Percentiles rank a stretch among this genome's conserved stretches.
These are phyloP conservation scores for Gisinianus flammeolus DNA, from an alignment of 2,888 invertebrate species.

Conservation along the genomic window DNA sequence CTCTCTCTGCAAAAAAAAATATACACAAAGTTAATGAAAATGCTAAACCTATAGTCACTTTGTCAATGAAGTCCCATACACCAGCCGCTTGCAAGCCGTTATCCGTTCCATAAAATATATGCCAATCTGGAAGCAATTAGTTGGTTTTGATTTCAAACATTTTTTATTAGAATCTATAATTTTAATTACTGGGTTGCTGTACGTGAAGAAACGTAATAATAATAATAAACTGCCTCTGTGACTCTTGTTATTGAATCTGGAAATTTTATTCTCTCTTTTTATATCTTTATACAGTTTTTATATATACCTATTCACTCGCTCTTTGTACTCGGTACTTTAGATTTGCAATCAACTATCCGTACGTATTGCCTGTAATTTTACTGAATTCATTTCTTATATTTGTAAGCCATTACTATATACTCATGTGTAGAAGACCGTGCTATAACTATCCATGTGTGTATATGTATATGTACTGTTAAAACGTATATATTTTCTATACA, in stretches of 20 bases:
- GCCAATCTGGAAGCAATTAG: background rate
- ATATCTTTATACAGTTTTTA: background rate
- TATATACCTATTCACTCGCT: background rate
- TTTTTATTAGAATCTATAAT: constrained; percentile 4
- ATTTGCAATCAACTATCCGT: too few relatives aligned
- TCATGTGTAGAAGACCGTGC: too few relatives aligned
- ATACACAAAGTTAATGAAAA: constrained; percentile 4
- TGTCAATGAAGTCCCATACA: background rate
- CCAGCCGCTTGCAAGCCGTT: too few relatives aligned
- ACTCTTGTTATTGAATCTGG: constrained; percentile 25
- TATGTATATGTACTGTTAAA: too few relatives aligned
- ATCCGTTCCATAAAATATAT: too few relatives aligned
- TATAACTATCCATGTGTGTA: too few relatives aligned
- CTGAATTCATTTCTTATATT: too few relatives aligned
- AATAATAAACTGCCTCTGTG: constrained; percentile 35
- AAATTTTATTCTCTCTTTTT: constrained; percentile 15
- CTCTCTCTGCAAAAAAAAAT: background rate
- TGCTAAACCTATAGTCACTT: background rate
- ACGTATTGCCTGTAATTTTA: too few relatives aligned
- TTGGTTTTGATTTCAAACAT: background rate
- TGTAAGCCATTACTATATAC: too few relatives aligned
- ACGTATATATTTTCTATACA: too few relatives aligned
- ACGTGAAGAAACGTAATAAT: constrained; percentile 22
- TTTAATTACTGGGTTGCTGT: constrained; percentile 33
- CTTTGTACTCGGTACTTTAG: too few relatives aligned